A percentile compares a stretch with the other conserved stretches of the same genome.
Conservation (phyloP, 2,797 vertebrate genomes). For the Mormyrus hasselquistii region DNA sequence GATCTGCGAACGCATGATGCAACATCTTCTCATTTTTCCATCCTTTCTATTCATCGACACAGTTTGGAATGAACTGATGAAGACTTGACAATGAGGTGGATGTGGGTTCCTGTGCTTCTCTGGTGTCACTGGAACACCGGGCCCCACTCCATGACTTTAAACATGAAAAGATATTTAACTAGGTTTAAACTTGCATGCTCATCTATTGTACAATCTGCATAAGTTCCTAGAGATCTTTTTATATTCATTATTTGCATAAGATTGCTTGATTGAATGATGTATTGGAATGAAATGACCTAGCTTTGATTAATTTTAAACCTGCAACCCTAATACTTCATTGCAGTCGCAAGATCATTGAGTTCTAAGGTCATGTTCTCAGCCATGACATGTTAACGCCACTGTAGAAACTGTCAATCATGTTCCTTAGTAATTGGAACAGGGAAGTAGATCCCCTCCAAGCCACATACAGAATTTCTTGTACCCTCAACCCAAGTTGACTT, state of each 20-base stretch:
- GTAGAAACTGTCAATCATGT: background rate
- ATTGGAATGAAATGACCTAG: background rate
- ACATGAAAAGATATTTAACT: background rate
- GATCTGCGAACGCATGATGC: background rate
- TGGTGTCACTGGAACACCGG: background rate
- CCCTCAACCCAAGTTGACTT: background rate
- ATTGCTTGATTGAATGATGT: background rate
- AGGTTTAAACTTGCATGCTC: background rate
- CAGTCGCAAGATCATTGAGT: background rate
- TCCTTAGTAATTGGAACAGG: background rate
- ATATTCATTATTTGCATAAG: background rate
- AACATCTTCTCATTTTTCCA: background rate
- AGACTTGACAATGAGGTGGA: background rate
- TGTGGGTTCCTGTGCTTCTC: background rate
- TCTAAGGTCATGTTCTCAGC: background rate
- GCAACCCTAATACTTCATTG: background rate
- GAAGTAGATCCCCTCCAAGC: background rate
- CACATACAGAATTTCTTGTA: background rate
- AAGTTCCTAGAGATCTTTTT: background rate
- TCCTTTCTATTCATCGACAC: background rate
- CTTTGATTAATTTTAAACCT: background rate
- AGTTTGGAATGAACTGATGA: background rate
- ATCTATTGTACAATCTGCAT: background rate
- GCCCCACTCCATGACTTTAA: background rate
- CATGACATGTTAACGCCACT: background rate